These are phyloP conservation scores for Proteles cristata DNA, from an alignment of 2,113 vertebrate species.

Conservation along the genomic window DNA sequence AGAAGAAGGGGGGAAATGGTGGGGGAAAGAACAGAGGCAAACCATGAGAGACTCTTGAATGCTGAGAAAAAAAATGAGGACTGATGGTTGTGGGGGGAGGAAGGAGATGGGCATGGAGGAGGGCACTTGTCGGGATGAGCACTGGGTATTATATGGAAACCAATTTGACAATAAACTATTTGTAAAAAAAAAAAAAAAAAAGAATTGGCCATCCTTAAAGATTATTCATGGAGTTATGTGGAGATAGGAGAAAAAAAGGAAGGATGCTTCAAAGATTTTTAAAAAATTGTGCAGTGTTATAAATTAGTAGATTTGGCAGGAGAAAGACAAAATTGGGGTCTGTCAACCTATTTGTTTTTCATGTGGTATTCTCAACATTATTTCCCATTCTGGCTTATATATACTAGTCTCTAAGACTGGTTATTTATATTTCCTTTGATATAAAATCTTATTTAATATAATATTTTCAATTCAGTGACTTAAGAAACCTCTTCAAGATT, in stretches of 20 bases:
- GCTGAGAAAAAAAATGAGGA: too few species aligned
- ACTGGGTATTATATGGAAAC: too few species aligned
- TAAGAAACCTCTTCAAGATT: slow-evolving; percentile 7
- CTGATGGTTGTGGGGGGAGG: too few species aligned
- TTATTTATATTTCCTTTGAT: slow-evolving; percentile 1
- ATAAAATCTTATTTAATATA: background rate
- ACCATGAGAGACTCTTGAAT: too few species aligned
- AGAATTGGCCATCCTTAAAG: background rate
- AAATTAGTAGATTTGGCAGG: background rate
- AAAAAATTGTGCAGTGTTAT: background rate
- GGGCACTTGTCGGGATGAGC: too few species aligned
- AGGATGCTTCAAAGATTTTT: background rate
- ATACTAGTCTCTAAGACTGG: background rate
- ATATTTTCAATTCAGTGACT: background rate
- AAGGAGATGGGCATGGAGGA: too few species aligned
- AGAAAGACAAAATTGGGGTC: background rate
- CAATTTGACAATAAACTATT: too few species aligned
- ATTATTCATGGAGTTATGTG: background rate
- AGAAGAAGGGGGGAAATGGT: too few species aligned
- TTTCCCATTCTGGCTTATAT: slow-evolving; percentile 5
- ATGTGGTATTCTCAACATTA: background rate
- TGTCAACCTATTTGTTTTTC: background rate
- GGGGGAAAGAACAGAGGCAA: too few species aligned
- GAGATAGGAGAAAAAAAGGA: background rate
- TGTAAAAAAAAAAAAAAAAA: too few species aligned